Base-by-base conservation (phyloP, 2,888 invertebrate genomes). In the Helicoverpa assulta region DNA sequence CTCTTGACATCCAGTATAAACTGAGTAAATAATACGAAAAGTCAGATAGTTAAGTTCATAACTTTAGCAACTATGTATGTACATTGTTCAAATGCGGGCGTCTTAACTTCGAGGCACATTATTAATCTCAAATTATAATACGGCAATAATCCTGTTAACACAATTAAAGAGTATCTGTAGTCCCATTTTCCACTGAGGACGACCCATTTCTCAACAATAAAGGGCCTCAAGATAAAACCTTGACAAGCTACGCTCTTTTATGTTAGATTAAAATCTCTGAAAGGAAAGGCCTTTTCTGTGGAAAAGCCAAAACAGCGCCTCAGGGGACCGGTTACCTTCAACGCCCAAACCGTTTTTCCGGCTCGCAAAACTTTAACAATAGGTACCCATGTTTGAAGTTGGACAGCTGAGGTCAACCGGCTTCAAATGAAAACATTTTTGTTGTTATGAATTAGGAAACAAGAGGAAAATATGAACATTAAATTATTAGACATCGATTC, bases 221-320 rank as follows among this genome's bases (percentile, higher is more conserved):
- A 14, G 14, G 40, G 14, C 14, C n/a, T n/a, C n/a, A n/a, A 47
- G n/a, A 47, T 16, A 47, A n/a, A n/a, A 47, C n/a, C n/a, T 47
- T 47, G 47, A 47, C 47, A 47, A 16, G 6, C 47, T n/a, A 56
- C 56, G 40, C 37, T 40, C 6, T 55, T 55, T 55, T 37, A 56
- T 71, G 56, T 64, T 14, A 58, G 71, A 73, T 71, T 55, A 59
- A 65, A 58, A 73, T 71, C 50, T 50, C 18, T n/a, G 21, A 56
- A 57, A n/a, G 64, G 72, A 40, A 53, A 65, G 19, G 37, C n/a
- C 54, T 66, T 53, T 73, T 58, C 54, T 73, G 73, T 73, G 53
- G 16, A 14, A 37, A 54, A 16, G 40, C 18, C 21, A 29, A 21
- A 10, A 54, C n/a, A 47, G 47, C 40, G 14, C 16, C 33, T 5